phyloP scores from a whole-genome alignment of 2,113 vertebrate species.

The Gallinago paraguaiae region DNA sequence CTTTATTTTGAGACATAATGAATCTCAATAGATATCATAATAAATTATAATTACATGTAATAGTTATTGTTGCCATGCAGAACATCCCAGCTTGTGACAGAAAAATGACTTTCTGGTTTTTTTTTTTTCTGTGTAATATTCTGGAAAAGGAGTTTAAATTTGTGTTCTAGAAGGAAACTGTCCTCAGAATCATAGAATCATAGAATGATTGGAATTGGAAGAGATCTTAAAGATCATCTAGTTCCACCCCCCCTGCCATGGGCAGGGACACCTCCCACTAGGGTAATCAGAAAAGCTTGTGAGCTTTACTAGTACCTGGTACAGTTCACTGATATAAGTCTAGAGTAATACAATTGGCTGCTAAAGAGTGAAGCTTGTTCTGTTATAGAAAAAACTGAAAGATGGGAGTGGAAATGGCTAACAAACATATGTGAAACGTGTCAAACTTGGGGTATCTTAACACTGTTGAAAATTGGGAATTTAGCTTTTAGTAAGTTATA shows the following conservation, averaged over 20 bases:
- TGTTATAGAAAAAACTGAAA: neutral
- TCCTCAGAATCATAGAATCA: neutral
- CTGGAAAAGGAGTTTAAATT: neutral
- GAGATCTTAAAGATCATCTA: too few species aligned
- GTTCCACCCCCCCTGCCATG: too few species aligned
- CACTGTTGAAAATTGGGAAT: neutral
- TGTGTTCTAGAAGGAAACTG: neutral
- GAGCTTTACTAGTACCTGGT: neutral
- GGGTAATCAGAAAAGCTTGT: rapidly evolving
- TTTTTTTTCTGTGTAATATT: neutral
- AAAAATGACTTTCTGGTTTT: neutral
- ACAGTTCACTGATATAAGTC: neutral
- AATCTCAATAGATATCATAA: neutral
- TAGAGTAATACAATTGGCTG: neutral
- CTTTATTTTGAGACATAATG: conserved; percentile 5
- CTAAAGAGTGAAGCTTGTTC: neutral
- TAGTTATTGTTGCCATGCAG: neutral
- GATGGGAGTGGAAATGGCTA: neutral
- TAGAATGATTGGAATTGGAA: too few species aligned
- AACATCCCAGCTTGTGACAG: neutral
- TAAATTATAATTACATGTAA: neutral
- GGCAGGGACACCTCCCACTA: neutral
- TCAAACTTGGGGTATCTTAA: neutral
- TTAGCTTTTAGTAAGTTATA: neutral
- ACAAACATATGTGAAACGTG: neutral